These are phyloP conservation scores for Hippocampus comes DNA, from an alignment of 2,113 vertebrate species.

Conservation along the genomic window DNA sequence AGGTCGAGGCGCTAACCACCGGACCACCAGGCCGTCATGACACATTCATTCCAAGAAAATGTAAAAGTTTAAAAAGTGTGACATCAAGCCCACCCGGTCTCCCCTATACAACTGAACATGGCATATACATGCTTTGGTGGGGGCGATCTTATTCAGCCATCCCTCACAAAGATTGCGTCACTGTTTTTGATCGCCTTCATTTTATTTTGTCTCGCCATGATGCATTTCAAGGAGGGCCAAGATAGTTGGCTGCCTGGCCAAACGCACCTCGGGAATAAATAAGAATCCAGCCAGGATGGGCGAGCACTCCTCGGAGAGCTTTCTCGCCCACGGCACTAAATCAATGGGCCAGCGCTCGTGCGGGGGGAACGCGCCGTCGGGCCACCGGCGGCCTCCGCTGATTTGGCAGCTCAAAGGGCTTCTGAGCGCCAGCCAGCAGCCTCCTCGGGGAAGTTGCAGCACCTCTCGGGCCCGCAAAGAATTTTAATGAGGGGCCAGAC, in stretches of 20 bases:
- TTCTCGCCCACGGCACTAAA: constrained; percentile 69
- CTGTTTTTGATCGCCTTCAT: constrained; percentile 64
- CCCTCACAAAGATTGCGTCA: constrained; percentile 47
- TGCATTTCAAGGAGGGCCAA: constrained; percentile 61
- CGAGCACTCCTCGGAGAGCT: constrained; percentile 54
- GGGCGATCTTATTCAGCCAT: constrained; percentile 17
- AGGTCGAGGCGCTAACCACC: no score
- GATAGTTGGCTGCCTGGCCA: constrained; percentile 54
- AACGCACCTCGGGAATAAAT: constrained; percentile 70
- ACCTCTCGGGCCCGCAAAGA: constrained; percentile 50
- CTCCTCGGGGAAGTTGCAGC: constrained; percentile 54
- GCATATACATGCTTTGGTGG: constrained; percentile 39
- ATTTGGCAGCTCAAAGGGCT: constrained; percentile 64
- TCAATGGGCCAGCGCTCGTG: constrained; percentile 60
- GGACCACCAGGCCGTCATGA: no score
- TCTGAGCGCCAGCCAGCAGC: constrained; percentile 62
- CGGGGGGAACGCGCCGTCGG: constrained; percentile 52
- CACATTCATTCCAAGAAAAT: no score
- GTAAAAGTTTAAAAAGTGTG: no score
- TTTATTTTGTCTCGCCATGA: constrained; percentile 59
- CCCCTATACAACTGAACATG: constrained; percentile 2
- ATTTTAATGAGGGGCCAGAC: constrained; percentile 49
- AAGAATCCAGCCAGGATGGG: constrained; percentile 60
- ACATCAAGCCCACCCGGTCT: no score
- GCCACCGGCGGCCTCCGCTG: constrained; percentile 57